A percentile compares a stretch with the other conserved stretches of the same genome.
phyloP scores from a whole-genome alignment of 37 sponge, comb jelly and placozoan genomes.

The Crambe crambe region DNA sequence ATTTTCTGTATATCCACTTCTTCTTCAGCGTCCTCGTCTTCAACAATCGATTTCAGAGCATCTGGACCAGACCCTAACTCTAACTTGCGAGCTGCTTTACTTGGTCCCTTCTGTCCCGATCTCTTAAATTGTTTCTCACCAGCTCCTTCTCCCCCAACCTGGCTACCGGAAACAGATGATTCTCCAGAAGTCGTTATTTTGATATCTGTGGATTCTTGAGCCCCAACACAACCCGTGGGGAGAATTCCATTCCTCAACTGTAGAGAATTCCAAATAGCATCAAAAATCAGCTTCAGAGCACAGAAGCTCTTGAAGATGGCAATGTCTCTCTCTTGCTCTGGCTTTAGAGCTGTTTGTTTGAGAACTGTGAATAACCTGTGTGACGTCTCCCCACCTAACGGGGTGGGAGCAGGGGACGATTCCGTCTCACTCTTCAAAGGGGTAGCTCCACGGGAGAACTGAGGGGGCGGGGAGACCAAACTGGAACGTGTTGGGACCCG shows the following conservation, averaged over 20 bases:
- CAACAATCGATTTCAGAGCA: neutral
- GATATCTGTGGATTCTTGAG: neutral
- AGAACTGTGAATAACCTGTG: neutral
- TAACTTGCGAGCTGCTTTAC: conserved; percentile 26
- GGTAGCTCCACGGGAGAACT: conserved; percentile 53
- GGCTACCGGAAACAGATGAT: neutral
- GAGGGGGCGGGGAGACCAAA: conserved; percentile 42
- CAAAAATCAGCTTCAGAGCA: conserved; percentile 72
- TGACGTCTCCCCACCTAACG: neutral
- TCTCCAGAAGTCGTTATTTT: neutral
- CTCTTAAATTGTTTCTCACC: neutral
- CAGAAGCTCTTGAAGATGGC: conserved; percentile 77
- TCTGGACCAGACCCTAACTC: neutral
- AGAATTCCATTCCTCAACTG: conserved; percentile 25
- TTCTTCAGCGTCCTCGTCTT: neutral
- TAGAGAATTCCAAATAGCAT: conserved; percentile 63
- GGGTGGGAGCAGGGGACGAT: conserved; percentile 14
- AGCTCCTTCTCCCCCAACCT: neutral
- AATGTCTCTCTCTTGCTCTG: conserved; percentile 86
- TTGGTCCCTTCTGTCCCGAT: neutral
- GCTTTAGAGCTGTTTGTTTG: conserved; percentile 29
- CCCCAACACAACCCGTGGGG: neutral
- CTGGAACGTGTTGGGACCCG: conserved; percentile 34
- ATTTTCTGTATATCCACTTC: neutral
- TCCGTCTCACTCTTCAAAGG: conserved; percentile 43